These are phyloP conservation scores for Lethrus apterus DNA, from an alignment of 1,140 invertebrate species.

Conservation along the genomic window DNA sequence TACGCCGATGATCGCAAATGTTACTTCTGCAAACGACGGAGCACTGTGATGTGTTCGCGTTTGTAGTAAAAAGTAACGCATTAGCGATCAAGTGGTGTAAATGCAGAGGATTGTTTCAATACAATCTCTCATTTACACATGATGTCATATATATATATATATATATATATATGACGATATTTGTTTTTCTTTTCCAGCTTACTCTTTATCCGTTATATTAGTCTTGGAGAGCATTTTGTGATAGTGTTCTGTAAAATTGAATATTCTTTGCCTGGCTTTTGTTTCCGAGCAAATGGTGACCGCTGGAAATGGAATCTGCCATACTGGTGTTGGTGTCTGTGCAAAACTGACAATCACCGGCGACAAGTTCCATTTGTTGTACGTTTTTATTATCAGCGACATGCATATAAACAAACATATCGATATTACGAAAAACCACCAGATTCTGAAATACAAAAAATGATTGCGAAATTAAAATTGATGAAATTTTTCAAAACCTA, in stretches of 20 bases:
- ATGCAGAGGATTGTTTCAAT: too few relatives aligned
- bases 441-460: slow-evolving; percentile 39
- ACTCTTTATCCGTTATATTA: slow-evolving; percentile 48
- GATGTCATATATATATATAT: too few relatives aligned
- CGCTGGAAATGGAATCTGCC: slow-evolving; percentile 51
- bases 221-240: slow-evolving; percentile 19
- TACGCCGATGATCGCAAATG: too few relatives aligned
- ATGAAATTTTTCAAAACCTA: slow-evolving; percentile 17
- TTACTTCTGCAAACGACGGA: too few relatives aligned
- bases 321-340: slow-evolving; percentile 47
- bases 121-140: too few relatives aligned
- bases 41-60: too few relatives aligned
- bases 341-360: slow-evolving; percentile 54
- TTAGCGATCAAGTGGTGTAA: too few relatives aligned
- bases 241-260: slow-evolving; percentile 41
- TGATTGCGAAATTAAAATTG: slow-evolving; percentile 17
- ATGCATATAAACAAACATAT: slow-evolving; percentile 45
- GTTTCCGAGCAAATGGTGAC: slow-evolving; percentile 50
- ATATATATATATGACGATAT: too few relatives aligned
- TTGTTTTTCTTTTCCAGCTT: too few relatives aligned
- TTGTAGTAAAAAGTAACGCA: too few relatives aligned
- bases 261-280: slow-evolving; percentile 35
- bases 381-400: slow-evolving; percentile 45
- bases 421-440: slow-evolving; percentile 46
- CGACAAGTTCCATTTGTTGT: slow-evolving; percentile 48